Evolutionary conservation across 2,888 invertebrate genomes (phyloP).

Genomic region (Drosophila tripunctata): DNA sequence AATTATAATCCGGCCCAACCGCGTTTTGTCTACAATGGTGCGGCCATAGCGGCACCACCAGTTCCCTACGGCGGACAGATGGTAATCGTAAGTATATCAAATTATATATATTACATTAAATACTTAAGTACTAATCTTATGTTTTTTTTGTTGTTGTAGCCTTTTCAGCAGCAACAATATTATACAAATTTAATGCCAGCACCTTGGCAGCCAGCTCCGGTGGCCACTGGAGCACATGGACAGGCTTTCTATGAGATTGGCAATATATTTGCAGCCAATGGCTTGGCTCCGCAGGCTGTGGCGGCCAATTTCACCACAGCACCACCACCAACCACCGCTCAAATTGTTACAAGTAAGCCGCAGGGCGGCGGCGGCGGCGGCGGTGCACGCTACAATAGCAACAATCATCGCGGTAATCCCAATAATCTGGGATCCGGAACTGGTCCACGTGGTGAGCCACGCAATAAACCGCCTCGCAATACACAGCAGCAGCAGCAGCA

Average conservation of each 20-base stretch:
- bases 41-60: slow-evolving; percentile 82
- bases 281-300: slow-evolving; percentile 88
- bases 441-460: slow-evolving; percentile 73
- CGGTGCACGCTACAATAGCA: slow-evolving; percentile 78
- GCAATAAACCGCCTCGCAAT: slow-evolving; percentile 81
- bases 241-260: slow-evolving; percentile 88
- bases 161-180: slow-evolving; percentile 87
- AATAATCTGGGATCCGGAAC: slow-evolving; percentile 69
- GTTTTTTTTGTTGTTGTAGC: slow-evolving; percentile 83
- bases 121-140: background rate
- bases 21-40: slow-evolving; percentile 87
- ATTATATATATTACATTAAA: background rate
- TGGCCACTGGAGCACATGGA: slow-evolving; percentile 84
- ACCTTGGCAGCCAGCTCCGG: slow-evolving; percentile 84
- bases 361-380: slow-evolving; percentile 71
- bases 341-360: slow-evolving; percentile 72
- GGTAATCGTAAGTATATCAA: slow-evolving; percentile 86
- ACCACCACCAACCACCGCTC: slow-evolving; percentile 71
- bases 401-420: slow-evolving; percentile 78
- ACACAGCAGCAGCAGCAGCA: slow-evolving; percentile 42
- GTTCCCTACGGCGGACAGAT: slow-evolving; percentile 87
- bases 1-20: slow-evolving; percentile 86
- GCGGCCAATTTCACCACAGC: slow-evolving; percentile 83
- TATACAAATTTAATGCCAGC: slow-evolving; percentile 87
- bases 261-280: slow-evolving; percentile 90